Base-by-base conservation (phyloP, 1,140 invertebrate species). In the Rhagoletis zephyria region DNA sequence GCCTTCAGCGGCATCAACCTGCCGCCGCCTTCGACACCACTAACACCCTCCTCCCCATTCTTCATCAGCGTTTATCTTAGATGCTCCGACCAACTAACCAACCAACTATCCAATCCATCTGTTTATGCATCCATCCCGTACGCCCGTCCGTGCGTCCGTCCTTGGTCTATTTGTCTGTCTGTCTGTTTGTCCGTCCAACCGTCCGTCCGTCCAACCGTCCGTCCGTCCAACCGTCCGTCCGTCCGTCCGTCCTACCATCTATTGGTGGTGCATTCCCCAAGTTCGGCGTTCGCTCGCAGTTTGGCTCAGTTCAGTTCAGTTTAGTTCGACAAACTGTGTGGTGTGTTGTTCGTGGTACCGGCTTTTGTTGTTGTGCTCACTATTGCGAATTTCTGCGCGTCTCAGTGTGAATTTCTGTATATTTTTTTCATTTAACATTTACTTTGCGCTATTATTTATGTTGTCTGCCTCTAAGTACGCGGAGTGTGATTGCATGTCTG, bases 321-420 rank as follows among this genome's bases (percentile, higher is more conserved):
- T 81, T 81, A 81, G 74, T 81, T 81, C 74, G 74, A 81, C 74
- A 81, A 56, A 81, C 74, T 81, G 74, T 81, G 74, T 81, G 74
- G 74, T 81, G 74, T 81, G 74, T 81, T 81, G 74, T 81, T 56
- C 74, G 74, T 30, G 74, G 74, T 81, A 14, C 5, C 74, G 74
- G 74, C 74, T 81, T 81, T 81, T 81, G 74, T 81, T 81, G 74
- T 81, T 81, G 74, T 81, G 30, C 30, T 16, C 74, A 81, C 45
- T 56, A 81, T 81, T 81, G 74, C 74, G 48, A 81, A 81, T 81
- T 81, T 81, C 74, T 42, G 74, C 74, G 74, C 45, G 74, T 81
- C 48, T 81, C 51, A 48, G 51, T 81, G 45, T 81, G 45, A 56
- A 19, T 48, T 10, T 64, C 42, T 77, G 30, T 77, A 4, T 51